Base-by-base conservation (phyloP, 2,797 vertebrate genomes). In the Acipenser oxyrinchus region DNA sequence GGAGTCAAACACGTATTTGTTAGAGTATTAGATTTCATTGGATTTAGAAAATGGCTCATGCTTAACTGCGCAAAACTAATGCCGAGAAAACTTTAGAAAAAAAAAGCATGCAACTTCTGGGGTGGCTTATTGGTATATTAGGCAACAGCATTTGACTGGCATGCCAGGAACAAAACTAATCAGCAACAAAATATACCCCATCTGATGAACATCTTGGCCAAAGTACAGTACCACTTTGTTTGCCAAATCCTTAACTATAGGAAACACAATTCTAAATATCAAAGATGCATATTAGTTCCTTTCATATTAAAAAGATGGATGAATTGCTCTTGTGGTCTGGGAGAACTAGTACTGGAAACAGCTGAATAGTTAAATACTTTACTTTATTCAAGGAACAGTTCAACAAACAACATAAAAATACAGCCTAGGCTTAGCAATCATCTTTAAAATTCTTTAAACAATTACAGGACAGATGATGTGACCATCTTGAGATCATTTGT, bases 131-230 rank as follows among this genome's bases (percentile, higher is more conserved):
- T 37, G 37, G 37, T 37, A 37, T 37, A 37, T 37, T 5, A 37
- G 5, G 37, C 37, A 37, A 37, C 37, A 37, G 37, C 37, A 37
- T 37, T 37, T 37, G 37, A 37, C 37, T 37, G 37, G 37, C 37
- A 37, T 37, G 3, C 37, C 37, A 37, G 37, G 37, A 37, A 37
- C 37, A 37, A 37, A 37, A 37, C 37, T 37, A 37, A 37, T 37
- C 37, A 37, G 37, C 37, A 37, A 37, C 37, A 37, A 37, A 37
- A 37, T 37, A 37, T 58, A 81, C 87, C 85, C 87, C 86, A 90
- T 89, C 85, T 89, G 88, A 90, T 86, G 87, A 89, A 86, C 87
- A 90, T 87, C 88, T 89, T 90, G 89, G 86, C 85, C 83, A 82
- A 87, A 86, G 87, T 81, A 82, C 83, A 82, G 83, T 84, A 80